phyloP scores from a whole-genome alignment of 2,888 invertebrate genomes.

The Gymnocheta viridis region DNA sequence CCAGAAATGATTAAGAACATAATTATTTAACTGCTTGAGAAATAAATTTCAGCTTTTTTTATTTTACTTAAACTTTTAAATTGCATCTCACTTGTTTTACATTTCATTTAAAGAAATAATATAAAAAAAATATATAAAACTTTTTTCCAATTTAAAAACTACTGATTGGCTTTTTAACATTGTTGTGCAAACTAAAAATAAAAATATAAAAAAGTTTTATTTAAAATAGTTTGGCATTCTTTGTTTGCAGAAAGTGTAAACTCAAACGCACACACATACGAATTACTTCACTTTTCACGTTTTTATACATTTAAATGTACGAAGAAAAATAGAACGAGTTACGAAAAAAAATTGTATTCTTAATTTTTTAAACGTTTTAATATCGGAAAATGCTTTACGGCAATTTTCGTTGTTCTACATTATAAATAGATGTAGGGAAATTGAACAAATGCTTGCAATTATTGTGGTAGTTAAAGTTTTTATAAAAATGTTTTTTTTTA shows the following conservation, averaged over 20 bases:
- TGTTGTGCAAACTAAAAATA: neutral
- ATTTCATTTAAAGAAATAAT: neutral
- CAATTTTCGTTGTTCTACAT: neutral
- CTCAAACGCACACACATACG: neutral
- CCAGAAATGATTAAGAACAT: too few species aligned
- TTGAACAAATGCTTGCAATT: conserved; percentile 59
- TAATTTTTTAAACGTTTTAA: conserved; percentile 10
- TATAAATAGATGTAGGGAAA: conserved; percentile 52
- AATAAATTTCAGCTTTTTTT: too few species aligned
- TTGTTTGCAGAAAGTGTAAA: neutral
- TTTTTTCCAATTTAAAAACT: conserved; percentile 27
- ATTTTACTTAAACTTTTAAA: too few species aligned
- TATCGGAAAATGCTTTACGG: conserved; percentile 32
- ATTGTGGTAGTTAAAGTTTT: neutral
- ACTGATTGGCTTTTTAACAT: conserved; percentile 49
- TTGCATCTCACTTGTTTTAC: neutral
- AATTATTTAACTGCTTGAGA: too few species aligned
- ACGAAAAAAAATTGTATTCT: neutral
- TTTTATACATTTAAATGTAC: conserved; percentile 20
- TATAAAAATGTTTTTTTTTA: neutral
- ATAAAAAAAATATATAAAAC: neutral
- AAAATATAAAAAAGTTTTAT: conserved; percentile 17
- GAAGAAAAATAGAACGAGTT: neutral
- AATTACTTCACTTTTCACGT: conserved; percentile 27
- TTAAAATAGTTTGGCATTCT: conserved; percentile 5